These are phyloP conservation scores for Leucania comma DNA, from an alignment of 2,888 invertebrate genomes.

Conservation along the genomic window DNA sequence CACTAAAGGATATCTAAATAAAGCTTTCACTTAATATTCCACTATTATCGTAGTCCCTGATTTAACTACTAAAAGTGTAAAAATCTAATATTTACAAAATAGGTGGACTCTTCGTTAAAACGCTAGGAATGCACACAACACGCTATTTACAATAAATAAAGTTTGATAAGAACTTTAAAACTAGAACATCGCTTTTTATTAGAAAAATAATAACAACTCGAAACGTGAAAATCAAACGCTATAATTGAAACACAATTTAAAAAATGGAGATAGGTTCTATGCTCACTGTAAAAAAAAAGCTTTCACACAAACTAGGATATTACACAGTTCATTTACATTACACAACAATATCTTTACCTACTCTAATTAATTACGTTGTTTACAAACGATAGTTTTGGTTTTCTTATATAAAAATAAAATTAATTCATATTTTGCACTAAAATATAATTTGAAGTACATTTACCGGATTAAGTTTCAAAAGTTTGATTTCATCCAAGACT, in stretches of 20 bases:
- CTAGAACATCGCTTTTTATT: constrained; percentile 27
- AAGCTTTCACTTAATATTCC: constrained; percentile 84
- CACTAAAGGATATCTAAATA: constrained; percentile 83
- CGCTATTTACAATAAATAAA: constrained; percentile 73
- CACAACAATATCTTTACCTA: constrained; percentile 47
- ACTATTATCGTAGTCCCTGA: constrained; percentile 72
- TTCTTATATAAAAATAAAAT: constrained; percentile 80
- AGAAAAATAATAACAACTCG: constrained; percentile 46
- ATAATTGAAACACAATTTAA: constrained; percentile 14
- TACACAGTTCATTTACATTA: constrained; percentile 39
- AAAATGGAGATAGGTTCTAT: neutral
- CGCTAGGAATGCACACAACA: constrained; percentile 85
- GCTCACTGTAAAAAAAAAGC: constrained; percentile 11
- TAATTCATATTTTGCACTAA: constrained; percentile 68
- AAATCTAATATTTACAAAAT: constrained; percentile 90
- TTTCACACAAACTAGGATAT: constrained; percentile 35
- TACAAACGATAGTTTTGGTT: constrained; percentile 76
- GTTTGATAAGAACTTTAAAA: constrained; percentile 48
- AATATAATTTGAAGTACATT: constrained; percentile 53
- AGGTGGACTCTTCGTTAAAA: constrained; percentile 90
- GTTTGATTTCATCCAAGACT: neutral
- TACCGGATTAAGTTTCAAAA: constrained; percentile 31
- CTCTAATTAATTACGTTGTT: constrained; percentile 46
- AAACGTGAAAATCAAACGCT: constrained; percentile 16
- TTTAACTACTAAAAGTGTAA: constrained; percentile 84